Evolutionary conservation across 2,113 vertebrate species (phyloP).

Genomic region (Crotalus helleri): DNA sequence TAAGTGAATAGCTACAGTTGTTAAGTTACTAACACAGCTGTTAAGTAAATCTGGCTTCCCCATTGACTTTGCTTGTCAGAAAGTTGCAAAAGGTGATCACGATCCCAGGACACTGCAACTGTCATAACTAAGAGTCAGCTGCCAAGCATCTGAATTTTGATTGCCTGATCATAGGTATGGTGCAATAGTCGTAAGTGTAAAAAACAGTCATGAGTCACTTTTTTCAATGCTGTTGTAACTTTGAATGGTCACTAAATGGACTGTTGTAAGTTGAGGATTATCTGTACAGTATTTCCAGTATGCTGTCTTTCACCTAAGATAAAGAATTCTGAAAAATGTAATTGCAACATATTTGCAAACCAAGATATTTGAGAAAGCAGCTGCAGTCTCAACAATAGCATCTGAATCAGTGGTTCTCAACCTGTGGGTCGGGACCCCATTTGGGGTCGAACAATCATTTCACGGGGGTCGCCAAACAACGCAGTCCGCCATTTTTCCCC

Average conservation of each 20-base stretch:
- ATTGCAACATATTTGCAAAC: neutral
- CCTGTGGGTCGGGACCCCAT: too few relatives aligned
- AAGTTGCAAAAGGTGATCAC: neutral
- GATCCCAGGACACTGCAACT: neutral
- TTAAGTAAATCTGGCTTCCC: neutral
- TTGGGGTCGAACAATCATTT: too few relatives aligned
- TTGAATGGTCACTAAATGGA: neutral
- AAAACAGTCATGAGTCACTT: neutral
- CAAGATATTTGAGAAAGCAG: neutral
- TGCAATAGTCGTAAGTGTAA: too few relatives aligned
- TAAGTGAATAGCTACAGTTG: neutral
- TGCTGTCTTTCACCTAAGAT: neutral
- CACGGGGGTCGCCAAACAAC: too few relatives aligned
- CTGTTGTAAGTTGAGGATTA: neutral
- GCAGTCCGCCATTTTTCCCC: too few relatives aligned
- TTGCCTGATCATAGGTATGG: neutral
- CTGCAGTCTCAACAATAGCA: neutral
- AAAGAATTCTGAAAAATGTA: neutral
- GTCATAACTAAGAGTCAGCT: neutral
- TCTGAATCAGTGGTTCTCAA: neutral
- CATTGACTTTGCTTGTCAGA: neutral
- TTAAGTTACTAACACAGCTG: neutral
- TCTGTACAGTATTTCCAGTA: neutral
- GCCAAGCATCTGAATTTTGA: neutral
- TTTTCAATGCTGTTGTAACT: neutral